Base-by-base conservation (phyloP, 2,113 vertebrate genomes). In the Okapia johnstoni region DNA sequence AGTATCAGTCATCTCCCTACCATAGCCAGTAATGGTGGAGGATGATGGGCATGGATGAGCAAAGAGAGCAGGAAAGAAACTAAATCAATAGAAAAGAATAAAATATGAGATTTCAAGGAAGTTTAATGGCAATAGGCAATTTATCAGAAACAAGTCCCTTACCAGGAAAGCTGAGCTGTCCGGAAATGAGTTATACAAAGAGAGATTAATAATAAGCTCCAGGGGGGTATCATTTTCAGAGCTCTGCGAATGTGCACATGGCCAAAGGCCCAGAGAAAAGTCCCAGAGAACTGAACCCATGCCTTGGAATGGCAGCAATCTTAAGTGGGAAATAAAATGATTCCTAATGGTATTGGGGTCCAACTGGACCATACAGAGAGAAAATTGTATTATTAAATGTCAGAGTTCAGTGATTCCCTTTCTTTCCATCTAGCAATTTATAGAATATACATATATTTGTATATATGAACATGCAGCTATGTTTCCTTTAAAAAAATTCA, bases 51-150 rank as follows among this genome's bases (percentile, higher is more conserved):
- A 63, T 77, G 5, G 30, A 85, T 30, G 19, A 90, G 58, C 25
- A 85, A 70, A 96, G 25, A 89, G 6, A 46, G 2, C 79, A 95
- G 33, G n/a, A 2, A 80, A 94, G 90, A 95, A n/a, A n/a, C 5
- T 14, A 25, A 92, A 92, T 97, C 57, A 50, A 70, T 21, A 94
- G 76, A 80, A 87, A 17, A 94, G 77, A 40, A 96, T 61, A 16
- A 66, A 98, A 96, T 88, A 30, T 57, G 40, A 85, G 54, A 87
- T 89, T 58, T 93, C 73, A 70, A 96, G 52, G 12, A 97, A 95
- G 52, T 54, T 54, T 92, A 76, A 52, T 66, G 25, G 77, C 26
- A 95, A 85, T 94, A 93, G 76, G 33, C 46, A 96, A 93, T 57
- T 85, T 95, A 60, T 46, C 54, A 85, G 85, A 96, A 95, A 50